Evolutionary conservation across 2,113 vertebrate genomes (phyloP), one percentile per base, ranked within the genome.

Genomic region (Alces alces): DNA sequence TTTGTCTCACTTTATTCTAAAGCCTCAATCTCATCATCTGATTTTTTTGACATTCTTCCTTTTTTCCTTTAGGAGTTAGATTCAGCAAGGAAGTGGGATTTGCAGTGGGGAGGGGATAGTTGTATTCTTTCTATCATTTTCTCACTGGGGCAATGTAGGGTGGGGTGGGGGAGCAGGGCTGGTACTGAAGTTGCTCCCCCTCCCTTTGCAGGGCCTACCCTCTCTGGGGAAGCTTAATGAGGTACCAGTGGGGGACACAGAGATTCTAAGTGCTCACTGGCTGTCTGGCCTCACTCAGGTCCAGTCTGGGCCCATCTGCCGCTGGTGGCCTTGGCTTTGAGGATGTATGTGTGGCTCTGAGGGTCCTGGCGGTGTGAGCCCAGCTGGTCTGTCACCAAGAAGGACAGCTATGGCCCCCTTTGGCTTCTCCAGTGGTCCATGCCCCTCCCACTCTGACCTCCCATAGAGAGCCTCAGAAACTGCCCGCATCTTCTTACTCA

Each of bases 101-200:
- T 43, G 43, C 30, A 64, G n/a, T 60, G 16, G 10, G 5, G 2
- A 33, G 10, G 19, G 19, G 27, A 28, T 0, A 10, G 13, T 10
- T 28, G 43, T 36, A 9, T 7, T 1, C 43, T 52, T 45, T 36
- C 39, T 1, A 3, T 23, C 21, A 15, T 47, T 43, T 84, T 64
- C 61, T 2, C 85, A 21, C 9, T 11, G 52, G 50, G 27, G 6
- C 33, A 11, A 83, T 0, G 0, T 6, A 54, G 33, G n/a, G 3
- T 25, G 6, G 57, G 66, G 43, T 27, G 28, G 21, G 8, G 57
- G 13, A 58, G 36, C 23, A 76, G 45, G 27, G 6, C 70, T 82
- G n/a, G 25, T 30, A n/a, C 60, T 60, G 13, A n/a, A 15, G 60
- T 14, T 85, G 36, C 15, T 55, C 36, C 9, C 9, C 14, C 7